Base-by-base conservation (phyloP, 1,140 invertebrate species). In the Harlomillsia oculata region DNA sequence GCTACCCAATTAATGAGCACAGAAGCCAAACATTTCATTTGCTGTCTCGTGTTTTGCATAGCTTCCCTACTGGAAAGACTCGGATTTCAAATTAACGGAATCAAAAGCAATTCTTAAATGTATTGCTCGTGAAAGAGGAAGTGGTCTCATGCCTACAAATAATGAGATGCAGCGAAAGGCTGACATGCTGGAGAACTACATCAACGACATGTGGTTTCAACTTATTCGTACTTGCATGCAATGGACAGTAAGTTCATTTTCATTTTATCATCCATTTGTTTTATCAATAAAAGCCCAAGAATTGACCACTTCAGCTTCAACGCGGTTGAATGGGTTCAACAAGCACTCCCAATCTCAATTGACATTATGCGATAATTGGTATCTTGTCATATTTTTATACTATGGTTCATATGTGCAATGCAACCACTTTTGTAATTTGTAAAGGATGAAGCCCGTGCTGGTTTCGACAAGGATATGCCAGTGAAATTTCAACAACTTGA, bases 41-140 rank as follows among this genome's bases (percentile, higher is more conserved):
- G 18, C 14, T 16, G 25, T 49, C 8, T 9, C 16, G 11, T 49
- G 8, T 51, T 51, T 51, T 23, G 21, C 3, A 32, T 29, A 59
- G 57, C 18, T 59, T 18, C 57, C 57, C 2, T 59, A 59, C 28
- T 53, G 51, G 44, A 36, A 44, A 20, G 18, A 40, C 9, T 30
- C 16, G 32, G 21, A 46, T 46, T 20, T 32, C 13, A 53, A 34
- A 18, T 9, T 59, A 1, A 59, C 57, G 0, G 57, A 59, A 32
- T 39, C 50, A n/a, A 53, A 50, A 25, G 57, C 57, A 2, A 59
- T 59, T 20, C 5, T 59, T n/a, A 59, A 59, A 26, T 45, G 53
- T 36, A 16, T 59, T 25, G 44, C 41, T 18, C 32, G 57, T 5
- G 28, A 23, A n/a, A 29, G 34, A 5, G 52, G 53, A 9, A 28